These are phyloP conservation scores for Simalia tracyae DNA, from an alignment of 2,797 vertebrate genomes.

Conservation along the genomic window DNA sequence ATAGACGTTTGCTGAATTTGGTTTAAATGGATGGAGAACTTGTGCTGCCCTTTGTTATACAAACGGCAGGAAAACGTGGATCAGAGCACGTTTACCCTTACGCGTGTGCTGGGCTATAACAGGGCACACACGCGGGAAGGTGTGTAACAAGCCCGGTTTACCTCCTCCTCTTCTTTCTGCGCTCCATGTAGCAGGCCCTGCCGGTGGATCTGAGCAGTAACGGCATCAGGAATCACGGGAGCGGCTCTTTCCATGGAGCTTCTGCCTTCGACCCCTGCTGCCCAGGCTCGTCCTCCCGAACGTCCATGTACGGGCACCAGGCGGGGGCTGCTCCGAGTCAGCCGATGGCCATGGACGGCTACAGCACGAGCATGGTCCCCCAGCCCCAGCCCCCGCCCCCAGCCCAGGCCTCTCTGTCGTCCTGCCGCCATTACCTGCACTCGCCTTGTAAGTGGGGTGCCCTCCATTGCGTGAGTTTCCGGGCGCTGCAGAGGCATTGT, in stretches of 20 bases:
- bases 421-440: slow-evolving; percentile 90
- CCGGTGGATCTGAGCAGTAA: slow-evolving; percentile 97
- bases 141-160: neutral
- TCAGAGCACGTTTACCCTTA: neutral
- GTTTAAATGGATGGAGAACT: neutral
- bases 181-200: slow-evolving; percentile 83
- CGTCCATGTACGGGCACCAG: slow-evolving; percentile 87
- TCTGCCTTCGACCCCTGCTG: slow-evolving; percentile 98
- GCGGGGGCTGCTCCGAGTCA: slow-evolving; percentile 86
- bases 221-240: slow-evolving; percentile 84
- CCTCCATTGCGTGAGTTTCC: rapidly evolving
- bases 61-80: neutral
- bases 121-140: neutral
- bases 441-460: slow-evolving; percentile 76
- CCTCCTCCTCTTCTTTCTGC: neutral
- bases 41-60: neutral
- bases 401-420: slow-evolving; percentile 83
- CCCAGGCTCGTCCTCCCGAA: slow-evolving; percentile 88
- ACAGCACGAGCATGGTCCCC: slow-evolving; percentile 84
- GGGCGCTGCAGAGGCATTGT: too few relatives aligned
- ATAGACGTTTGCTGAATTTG: neutral
- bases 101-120: neutral
- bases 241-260: slow-evolving; percentile 86
- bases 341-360: slow-evolving; percentile 84
- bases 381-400: slow-evolving; percentile 84